Evolutionary conservation across 2,888 invertebrate genomes (phyloP).

Genomic region (Harmothoe impar): DNA sequence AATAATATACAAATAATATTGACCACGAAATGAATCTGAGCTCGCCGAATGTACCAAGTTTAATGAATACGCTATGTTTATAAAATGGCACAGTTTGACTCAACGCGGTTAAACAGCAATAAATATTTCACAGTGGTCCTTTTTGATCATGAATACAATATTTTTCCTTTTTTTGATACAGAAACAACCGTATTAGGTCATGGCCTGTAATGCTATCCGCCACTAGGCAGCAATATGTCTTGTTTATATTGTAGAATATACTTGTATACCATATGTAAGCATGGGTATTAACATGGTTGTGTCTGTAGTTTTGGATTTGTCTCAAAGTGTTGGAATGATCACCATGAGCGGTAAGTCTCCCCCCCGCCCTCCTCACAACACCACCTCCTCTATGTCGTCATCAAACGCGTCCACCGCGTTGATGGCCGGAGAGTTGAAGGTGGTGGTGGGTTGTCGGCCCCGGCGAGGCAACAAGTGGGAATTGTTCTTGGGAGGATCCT

Average conservation of each 20-base stretch:
- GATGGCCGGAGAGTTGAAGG: slow-evolving; percentile 76
- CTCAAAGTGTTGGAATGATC: neutral
- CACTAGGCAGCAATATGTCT: neutral
- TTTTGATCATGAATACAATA: neutral
- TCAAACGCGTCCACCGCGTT: slow-evolving; percentile 78
- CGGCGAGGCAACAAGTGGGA: slow-evolving; percentile 66
- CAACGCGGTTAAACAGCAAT: neutral
- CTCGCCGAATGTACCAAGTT: neutral
- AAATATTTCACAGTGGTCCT: neutral
- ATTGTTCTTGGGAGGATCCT: slow-evolving; percentile 69
- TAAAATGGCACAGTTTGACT: slow-evolving; percentile 21
- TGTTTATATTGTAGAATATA: neutral
- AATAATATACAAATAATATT: neutral
- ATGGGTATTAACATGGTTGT: neutral
- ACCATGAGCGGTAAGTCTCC: neutral
- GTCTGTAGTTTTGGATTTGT: neutral
- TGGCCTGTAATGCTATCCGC: neutral
- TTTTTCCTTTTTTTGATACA: neutral
- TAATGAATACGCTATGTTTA: neutral
- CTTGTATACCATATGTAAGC: neutral
- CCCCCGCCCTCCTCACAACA: slow-evolving; percentile 70
- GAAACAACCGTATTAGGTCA: too few relatives aligned
- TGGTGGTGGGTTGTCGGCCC: slow-evolving; percentile 75
- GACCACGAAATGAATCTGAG: neutral
- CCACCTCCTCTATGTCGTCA: slow-evolving; percentile 82